A percentile compares a stretch with the other conserved stretches of the same genome.
Conservation (phyloP, 2,797 vertebrate genomes). For the Manis crassicaudata region DNA sequence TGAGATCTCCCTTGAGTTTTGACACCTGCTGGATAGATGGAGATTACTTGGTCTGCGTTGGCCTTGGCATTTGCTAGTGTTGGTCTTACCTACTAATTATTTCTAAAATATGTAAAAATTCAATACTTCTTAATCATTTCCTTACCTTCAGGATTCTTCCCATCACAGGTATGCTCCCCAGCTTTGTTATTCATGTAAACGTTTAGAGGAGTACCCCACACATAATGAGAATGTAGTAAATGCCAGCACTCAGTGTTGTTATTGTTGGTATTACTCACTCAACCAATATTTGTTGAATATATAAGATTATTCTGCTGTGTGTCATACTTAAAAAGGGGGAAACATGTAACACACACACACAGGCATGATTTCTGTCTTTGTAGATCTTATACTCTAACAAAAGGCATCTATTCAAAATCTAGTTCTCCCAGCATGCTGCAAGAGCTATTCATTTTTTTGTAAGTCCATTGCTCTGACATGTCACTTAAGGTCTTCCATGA, state of each 20-base stretch:
- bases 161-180: not conserved
- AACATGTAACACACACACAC: not conserved
- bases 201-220: not conserved
- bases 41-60: not conserved
- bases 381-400: not conserved
- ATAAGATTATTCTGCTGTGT: not conserved
- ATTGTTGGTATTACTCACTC: not conserved
- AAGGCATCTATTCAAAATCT: slow-evolving; percentile 15
- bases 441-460: not conserved
- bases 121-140: not conserved
- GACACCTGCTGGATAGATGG: not conserved
- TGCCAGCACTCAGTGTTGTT: not conserved
- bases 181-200: not conserved
- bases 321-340: not conserved
- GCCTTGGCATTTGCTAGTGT: slow-evolving; percentile 9
- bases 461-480: not conserved
- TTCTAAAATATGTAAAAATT: slow-evolving; percentile 35
- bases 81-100: not conserved
- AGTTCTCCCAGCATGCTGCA: not conserved
- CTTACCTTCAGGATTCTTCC: not conserved
- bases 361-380: not conserved
- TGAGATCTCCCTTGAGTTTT: not conserved
- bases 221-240: not conserved
- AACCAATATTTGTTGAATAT: not conserved
- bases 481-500: not conserved